Evolutionary conservation across 2,113 vertebrate genomes (phyloP), one percentile per base, ranked within the genome.

Genomic region (Podarcis muralis): DNA sequence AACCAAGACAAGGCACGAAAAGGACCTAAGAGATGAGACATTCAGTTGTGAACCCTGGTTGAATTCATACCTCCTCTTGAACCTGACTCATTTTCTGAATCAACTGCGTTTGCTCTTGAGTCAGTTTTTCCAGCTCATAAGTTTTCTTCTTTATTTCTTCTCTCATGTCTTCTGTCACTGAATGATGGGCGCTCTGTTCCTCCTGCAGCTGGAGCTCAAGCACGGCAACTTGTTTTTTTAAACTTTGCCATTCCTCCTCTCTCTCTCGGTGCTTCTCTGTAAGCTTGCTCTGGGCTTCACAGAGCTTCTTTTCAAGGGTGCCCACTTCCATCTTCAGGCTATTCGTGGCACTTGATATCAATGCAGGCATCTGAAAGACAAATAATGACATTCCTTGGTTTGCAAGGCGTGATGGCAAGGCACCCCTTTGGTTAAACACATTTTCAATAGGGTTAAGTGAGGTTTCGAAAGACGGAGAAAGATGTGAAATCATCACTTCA

Each of bases 1-100:
- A 69, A 69, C 22, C 76, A 78, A n/a, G 13, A 9, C 18, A 62
- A 59, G 30, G 25, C 62, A 40, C n/a, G 40, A 32, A 86, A 86
- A 78, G 59, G 9, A 35, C 32, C 66, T 65, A 83, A 68, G 6
- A n/a, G 16, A 66, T 32, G n/a, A 80, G n/a, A 23, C 32, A 78
- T 27, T 12, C 13, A 15, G 57, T 69, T 59, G 3, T 2, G 75
- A 94, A 92, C 88, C 90, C 76, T 0, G 0, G 59, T 6, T 62
- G n/a, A 59, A 23, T 2, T 89, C 96, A 76, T 96, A 98, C 98
- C 98, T 98, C 97, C 75, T 98, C 94, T 83, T 97, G 96, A 74
- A 97, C 95, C 90, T 95, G 94, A 88, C 90, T 90, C 84, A 97
- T 95, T 4, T 91, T 97, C 93, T 96, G 95, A 77, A 92, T 96